phyloP scores from a whole-genome alignment of 2,113 vertebrate species.

The Laterallus jamaicensis region DNA sequence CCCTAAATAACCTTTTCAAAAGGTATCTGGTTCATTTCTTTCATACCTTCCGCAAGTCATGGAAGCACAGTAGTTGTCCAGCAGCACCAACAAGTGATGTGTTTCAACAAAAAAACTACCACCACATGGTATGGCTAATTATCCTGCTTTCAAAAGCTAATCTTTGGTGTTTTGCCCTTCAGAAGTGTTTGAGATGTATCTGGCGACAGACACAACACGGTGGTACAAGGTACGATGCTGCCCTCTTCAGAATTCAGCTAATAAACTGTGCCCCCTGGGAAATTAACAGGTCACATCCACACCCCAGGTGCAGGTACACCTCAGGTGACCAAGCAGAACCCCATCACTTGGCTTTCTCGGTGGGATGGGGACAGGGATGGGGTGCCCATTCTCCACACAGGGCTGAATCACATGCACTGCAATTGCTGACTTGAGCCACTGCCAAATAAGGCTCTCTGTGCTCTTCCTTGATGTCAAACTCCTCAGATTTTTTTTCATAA shows the following conservation, averaged over 20 bases:
- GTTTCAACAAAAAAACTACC: not conserved
- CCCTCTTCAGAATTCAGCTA: not conserved
- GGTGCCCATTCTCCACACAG: not conserved
- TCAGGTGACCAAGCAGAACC: not conserved
- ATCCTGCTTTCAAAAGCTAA: not conserved
- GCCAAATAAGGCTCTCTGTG: rapidly evolving
- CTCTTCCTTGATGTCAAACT: not conserved
- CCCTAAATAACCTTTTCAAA: not conserved
- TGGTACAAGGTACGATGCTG: not conserved
- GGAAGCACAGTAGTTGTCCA: not conserved
- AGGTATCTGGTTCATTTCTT: not conserved
- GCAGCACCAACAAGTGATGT: not conserved
- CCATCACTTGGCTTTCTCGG: not conserved
- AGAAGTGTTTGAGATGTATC: not conserved
- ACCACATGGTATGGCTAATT: not conserved
- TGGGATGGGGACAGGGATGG: not conserved
- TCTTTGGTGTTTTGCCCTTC: not conserved
- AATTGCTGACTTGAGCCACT: not conserved
- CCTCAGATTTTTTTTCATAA: not conserved
- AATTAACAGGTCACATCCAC: not conserved
- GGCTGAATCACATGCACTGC: not conserved
- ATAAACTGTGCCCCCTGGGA: not conserved
- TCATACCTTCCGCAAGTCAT: not conserved
- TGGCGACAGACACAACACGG: not conserved
- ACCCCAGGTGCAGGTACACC: not conserved